Evolutionary conservation across 2,113 vertebrate species (phyloP), one percentile per base, ranked within the genome.

Genomic region (Balaeniceps rex): DNA sequence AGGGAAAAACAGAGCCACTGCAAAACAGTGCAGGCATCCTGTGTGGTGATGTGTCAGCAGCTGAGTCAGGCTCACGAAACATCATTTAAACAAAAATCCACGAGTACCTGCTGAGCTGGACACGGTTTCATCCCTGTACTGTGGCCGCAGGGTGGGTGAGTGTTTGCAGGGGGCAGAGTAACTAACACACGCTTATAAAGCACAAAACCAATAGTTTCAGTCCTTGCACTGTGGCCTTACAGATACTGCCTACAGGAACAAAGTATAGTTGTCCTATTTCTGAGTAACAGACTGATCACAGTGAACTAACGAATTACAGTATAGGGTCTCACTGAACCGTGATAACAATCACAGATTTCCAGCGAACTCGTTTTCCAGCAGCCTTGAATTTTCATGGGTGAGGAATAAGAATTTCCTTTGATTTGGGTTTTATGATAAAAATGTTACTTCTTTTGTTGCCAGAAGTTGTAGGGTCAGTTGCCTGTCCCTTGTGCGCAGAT

Each of bases 1-100:
- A 87, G 83, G 86, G 36, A 51, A 89, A 92, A 92, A 42, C 63
- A 79, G 71, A 83, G 64, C 64, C 4, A 2, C 66, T 90, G 76
- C 79, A 64, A 44, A 87, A 82, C 79, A 68, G 40, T 44, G 40
- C 69, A 84, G 92, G 91, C 77, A 92, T 96, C 83, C 91, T 92
- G 72, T 76, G 57, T 72, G 94, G 77, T 84, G 36, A 76, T 86
- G 52, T 96, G 77, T 90, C 87, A 78, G 86, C 83, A 87, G 69
- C 94, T 94, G 88, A 95, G 93, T 92, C 88, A 91, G 77, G 58
- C 66, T 75, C 52, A 33, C 72, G 52, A 74, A 92, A 55, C 52
- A 44, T 51, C 9, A 70, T 71, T 91, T 38, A 36, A 90, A 68
- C 24, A 72, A 52, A 87, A 92, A 64, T 42, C 47, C 2, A 0